Evolutionary conservation across 2,797 vertebrate genomes (phyloP), one percentile per base, ranked within the genome.

Genomic region (Crocodylus rhombifer): DNA sequence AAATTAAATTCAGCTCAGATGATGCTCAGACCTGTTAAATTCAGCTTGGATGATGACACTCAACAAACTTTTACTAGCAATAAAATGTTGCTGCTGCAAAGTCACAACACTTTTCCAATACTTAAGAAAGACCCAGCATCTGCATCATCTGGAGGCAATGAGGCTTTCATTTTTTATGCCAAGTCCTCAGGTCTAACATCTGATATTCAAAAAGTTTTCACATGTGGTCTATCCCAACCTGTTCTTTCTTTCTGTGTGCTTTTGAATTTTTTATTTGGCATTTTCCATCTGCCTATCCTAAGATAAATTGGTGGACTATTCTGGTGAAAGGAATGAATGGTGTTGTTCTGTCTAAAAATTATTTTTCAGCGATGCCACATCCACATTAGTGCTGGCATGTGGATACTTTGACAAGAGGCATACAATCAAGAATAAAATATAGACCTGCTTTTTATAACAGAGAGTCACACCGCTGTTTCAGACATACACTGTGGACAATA

Each of bases 111-210:
- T 63, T 83, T 84, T 64, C 21, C 75, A 86, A 69, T 89, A 88
- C 74, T 95, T 89, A 67, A 93, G 79, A 81, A 82, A 94, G 80
- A 71, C 18, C 4, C 63, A 88, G 88, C 79, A 93, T 89, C 92
- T 96, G 88, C 78, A 94, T 96, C 95, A 96, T 96, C 92, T 96
- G 95, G 95, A 96, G 77, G 86, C 89, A 96, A 96, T 95, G 93
- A 96, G 42, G 82, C 56, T 97, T 96, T 95, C 80, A 2, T 87
- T 93, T 84, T 85, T 69, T 76, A 16, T 51, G 94, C 74, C 88
- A 96, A 55, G 65, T 96, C 89, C 89, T 94, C 73, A 91, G 82
- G 77, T 30, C 82, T 93, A 90, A 30, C 80, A 91, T 95, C 86
- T 91, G 87, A 94, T 58, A 83, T 56, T 88, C 63, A 77, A 65